These are phyloP conservation scores for Pseudobourletiella spinata DNA, from an alignment of 1,140 invertebrate genomes.

Conservation along the genomic window DNA sequence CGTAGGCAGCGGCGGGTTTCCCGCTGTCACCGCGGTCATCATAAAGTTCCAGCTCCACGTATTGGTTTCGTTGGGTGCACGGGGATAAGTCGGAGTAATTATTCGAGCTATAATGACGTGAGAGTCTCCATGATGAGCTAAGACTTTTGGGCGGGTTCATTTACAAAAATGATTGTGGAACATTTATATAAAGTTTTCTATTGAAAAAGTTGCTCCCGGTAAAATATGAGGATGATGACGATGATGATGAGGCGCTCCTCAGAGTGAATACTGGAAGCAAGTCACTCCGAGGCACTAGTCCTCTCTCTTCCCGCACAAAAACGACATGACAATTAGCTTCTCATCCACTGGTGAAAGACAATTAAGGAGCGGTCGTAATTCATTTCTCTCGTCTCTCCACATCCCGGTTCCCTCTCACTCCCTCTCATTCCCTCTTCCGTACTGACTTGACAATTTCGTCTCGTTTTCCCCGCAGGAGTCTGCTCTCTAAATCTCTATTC, in stretches of 20 bases:
- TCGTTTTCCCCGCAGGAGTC: not conserved
- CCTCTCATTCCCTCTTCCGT: not conserved
- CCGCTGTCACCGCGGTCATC: too few relatives aligned
- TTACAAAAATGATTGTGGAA: slow-evolving; percentile 17
- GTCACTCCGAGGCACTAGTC: not conserved
- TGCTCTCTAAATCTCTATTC: not conserved
- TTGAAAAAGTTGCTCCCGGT: slow-evolving; percentile 23
- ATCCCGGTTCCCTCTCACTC: not conserved
- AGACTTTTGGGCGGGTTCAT: too few relatives aligned
- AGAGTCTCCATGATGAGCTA: too few relatives aligned
- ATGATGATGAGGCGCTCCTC: not conserved
- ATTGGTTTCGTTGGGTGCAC: too few relatives aligned
- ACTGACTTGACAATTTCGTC: not conserved
- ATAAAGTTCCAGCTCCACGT: too few relatives aligned
- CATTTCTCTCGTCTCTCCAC: slow-evolving; percentile 1
- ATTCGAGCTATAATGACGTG: too few relatives aligned
- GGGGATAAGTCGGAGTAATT: too few relatives aligned
- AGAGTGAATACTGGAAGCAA: not conserved
- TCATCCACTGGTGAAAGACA: slow-evolving; percentile 12
- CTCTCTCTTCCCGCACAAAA: slow-evolving; percentile 18
- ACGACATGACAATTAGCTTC: slow-evolving; percentile 22
- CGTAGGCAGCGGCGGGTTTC: too few relatives aligned
- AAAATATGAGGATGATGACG: slow-evolving; percentile 11
- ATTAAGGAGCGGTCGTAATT: slow-evolving; percentile 11
- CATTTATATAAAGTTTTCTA: slow-evolving; percentile 21